A percentile compares a stretch with the other conserved stretches of the same genome.
Evolutionary conservation across 1,140 invertebrate genomes (phyloP).

Genomic region (Ditylenchus dipsaci): DNA sequence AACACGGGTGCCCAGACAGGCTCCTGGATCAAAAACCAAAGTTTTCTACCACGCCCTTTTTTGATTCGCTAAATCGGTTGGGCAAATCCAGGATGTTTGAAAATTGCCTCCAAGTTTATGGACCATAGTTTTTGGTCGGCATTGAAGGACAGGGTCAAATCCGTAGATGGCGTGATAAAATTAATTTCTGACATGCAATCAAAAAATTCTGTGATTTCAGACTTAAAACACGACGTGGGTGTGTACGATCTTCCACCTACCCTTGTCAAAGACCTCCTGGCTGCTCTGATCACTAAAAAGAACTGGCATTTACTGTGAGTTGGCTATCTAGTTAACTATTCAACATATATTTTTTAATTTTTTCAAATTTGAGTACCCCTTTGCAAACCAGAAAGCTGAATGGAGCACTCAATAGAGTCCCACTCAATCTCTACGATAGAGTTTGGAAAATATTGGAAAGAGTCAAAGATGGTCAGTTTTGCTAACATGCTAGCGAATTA

Average conservation of each 20-base stretch:
- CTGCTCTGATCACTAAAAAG: slow-evolving; percentile 43
- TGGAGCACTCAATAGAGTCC: slow-evolving; percentile 88
- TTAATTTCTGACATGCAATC: too few species aligned
- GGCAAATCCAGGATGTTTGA: too few species aligned
- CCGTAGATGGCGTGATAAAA: too few species aligned
- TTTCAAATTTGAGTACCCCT: slow-evolving; percentile 55
- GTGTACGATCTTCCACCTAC: slow-evolving; percentile 58
- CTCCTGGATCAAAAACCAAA: too few species aligned
- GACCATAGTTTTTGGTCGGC: too few species aligned
- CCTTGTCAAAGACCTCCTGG: slow-evolving; percentile 49
- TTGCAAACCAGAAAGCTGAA: slow-evolving; percentile 80
- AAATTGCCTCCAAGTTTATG: too few species aligned
- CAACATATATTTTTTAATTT: background rate
- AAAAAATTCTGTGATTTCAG: slow-evolving; percentile 31
- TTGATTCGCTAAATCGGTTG: too few species aligned
- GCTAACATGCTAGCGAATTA: too few species aligned
- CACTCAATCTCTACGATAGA: slow-evolving; percentile 84
- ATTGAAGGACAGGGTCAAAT: too few species aligned
- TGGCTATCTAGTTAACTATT: background rate
- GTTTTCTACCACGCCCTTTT: too few species aligned
- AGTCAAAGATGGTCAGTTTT: slow-evolving; percentile 5
- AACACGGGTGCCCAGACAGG: too few species aligned
- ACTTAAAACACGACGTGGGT: slow-evolving; percentile 7
- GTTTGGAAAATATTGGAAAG: slow-evolving; percentile 79
- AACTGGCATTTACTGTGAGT: slow-evolving; percentile 58